phyloP scores from a whole-genome alignment of 2,888 invertebrate species.

The Hypselothyrea guttata region DNA sequence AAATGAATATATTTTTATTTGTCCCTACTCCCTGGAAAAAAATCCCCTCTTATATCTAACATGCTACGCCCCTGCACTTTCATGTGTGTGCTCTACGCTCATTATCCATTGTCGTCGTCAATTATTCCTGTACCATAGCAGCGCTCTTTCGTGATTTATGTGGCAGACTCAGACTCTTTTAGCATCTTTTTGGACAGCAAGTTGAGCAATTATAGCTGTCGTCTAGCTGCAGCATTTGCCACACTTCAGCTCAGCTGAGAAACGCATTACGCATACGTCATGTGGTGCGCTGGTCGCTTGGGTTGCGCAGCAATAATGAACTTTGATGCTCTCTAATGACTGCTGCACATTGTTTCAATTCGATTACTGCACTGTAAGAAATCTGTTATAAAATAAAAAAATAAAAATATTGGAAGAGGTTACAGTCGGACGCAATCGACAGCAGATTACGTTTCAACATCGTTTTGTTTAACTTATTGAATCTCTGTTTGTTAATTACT shows the following conservation, averaged over 20 bases:
- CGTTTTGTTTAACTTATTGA: too few relatives aligned
- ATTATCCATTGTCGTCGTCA: slow-evolving; percentile 74
- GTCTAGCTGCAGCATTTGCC: slow-evolving; percentile 15
- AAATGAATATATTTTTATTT: too few relatives aligned
- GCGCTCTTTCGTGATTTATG: slow-evolving; percentile 48
- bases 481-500: too few relatives aligned
- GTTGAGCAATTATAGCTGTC: slow-evolving; percentile 64
- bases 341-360: slow-evolving; percentile 12
- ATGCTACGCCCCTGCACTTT: slow-evolving; percentile 18
- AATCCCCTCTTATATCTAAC: too few relatives aligned
- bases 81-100: slow-evolving; percentile 38
- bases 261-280: slow-evolving; percentile 60
- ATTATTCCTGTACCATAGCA: slow-evolving; percentile 69
- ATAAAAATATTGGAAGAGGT: too few relatives aligned
- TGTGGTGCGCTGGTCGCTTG: slow-evolving; percentile 24
- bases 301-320: slow-evolving; percentile 59
- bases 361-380: background rate
- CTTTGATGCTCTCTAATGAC: slow-evolving; percentile 45
- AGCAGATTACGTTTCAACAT: too few relatives aligned
- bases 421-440: too few relatives aligned
- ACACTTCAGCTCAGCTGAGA: background rate
- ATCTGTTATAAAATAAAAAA: too few relatives aligned
- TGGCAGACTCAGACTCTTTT: slow-evolving; percentile 53
- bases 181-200: slow-evolving; percentile 45
- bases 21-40: too few relatives aligned